Conservation (phyloP, 2,797 vertebrate genomes). For the Phoxinus dragarum region DNA sequence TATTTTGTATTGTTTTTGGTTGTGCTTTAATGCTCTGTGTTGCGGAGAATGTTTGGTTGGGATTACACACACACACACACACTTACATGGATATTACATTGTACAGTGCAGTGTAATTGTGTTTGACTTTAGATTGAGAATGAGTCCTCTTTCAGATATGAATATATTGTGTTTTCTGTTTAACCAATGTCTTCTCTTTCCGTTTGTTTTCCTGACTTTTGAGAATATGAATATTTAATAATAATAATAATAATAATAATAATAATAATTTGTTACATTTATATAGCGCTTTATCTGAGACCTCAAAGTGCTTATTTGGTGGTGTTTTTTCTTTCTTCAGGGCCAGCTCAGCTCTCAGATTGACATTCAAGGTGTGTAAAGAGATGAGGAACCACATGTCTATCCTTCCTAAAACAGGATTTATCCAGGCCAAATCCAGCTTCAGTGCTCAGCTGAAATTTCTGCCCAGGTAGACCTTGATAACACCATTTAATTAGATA, state of each 20-base stretch:
- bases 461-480: constrained; percentile 84
- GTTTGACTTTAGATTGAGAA: not conserved
- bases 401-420: constrained; percentile 85
- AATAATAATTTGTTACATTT: too few species aligned
- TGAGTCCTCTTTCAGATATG: not conserved
- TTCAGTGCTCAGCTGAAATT: constrained; percentile 88
- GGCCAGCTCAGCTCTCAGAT: constrained; percentile 78
- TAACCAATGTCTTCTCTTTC: not conserved
- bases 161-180: not conserved
- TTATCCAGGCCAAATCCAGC: constrained; percentile 84
- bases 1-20: not conserved
- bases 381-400: constrained; percentile 88
- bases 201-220: not conserved
- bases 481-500: not conserved
- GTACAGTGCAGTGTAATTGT: not conserved
- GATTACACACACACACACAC: not conserved
- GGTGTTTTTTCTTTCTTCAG: constrained; percentile 71
- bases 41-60: not conserved
- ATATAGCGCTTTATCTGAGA: too few species aligned
- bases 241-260: too few species aligned
- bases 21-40: not conserved
- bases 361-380: constrained; percentile 87
- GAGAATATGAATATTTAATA: not conserved
- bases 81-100: not conserved
- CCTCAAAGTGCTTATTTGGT: too few species aligned